phyloP scores from a whole-genome alignment of 2,888 invertebrate species.

The Ennomos quercinarius region DNA sequence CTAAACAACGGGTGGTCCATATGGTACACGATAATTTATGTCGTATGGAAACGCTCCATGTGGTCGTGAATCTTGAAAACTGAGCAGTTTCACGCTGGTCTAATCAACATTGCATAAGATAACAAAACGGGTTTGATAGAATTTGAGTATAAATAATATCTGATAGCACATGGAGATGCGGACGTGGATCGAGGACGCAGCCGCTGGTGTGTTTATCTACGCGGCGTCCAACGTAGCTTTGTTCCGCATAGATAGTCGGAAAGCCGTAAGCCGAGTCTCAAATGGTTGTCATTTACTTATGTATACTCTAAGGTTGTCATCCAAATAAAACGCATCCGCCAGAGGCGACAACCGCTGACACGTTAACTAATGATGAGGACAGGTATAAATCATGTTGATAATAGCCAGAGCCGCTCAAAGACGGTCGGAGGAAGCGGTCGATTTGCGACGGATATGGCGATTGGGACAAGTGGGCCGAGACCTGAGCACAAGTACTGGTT shows the following conservation, averaged over 20 bases:
- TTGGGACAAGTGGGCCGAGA: constrained; percentile 72
- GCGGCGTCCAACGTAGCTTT: constrained; percentile 27
- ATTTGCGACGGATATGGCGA: constrained; percentile 83
- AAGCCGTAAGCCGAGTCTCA: constrained; percentile 45
- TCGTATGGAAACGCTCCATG: constrained; percentile 33
- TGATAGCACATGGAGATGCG: constrained; percentile 2
- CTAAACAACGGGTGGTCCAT: constrained; percentile 36
- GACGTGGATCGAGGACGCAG: not conserved
- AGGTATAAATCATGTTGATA: constrained; percentile 83
- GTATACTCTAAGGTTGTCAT: too few relatives aligned
- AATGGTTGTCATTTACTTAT: too few relatives aligned
- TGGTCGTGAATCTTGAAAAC: constrained; percentile 23
- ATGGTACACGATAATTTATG: constrained; percentile 29
- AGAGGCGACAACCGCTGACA: constrained; percentile 70
- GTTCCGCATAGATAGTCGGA: constrained; percentile 42
- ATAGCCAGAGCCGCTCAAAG: constrained; percentile 67
- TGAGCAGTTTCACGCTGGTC: constrained; percentile 8
- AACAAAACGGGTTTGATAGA: constrained; percentile 23
- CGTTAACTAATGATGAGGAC: constrained; percentile 76
- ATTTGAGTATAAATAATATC: constrained; percentile 16
- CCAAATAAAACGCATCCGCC: constrained; percentile 77
- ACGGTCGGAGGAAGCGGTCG: constrained; percentile 76
- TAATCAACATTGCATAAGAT: constrained; percentile 14
- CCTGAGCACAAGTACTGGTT: constrained; percentile 38
- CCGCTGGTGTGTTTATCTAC: constrained; percentile 1